Conservation (phyloP, 1,140 invertebrate genomes). For the Leptopilina clavipes region DNA sequence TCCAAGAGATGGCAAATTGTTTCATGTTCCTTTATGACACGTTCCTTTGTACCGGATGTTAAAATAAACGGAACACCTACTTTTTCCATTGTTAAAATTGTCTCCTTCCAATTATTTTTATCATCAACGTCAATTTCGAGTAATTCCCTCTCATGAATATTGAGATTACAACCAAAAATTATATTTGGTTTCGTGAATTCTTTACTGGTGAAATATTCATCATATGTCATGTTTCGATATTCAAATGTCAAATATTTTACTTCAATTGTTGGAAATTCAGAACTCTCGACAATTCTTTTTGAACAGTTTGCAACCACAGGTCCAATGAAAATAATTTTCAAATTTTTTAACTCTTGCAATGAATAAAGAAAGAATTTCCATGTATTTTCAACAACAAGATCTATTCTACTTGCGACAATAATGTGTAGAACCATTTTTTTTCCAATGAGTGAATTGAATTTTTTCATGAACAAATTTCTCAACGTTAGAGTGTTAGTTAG, state of each 20-base stretch:
- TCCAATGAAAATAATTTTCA: conserved; percentile 1
- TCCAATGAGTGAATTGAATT: background rate
- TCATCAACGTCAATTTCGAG: background rate
- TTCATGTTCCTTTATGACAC: background rate
- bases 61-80: background rate
- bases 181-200: background rate
- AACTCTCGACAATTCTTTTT: background rate
- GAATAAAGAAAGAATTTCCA: background rate
- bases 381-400: background rate
- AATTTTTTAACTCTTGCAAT: background rate
- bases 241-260: background rate
- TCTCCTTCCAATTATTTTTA: background rate
- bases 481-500: background rate
- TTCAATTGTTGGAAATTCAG: background rate
- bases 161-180: background rate
- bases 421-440: background rate
- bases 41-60: background rate
- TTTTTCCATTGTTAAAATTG: background rate
- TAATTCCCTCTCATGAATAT: background rate
- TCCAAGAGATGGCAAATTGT: background rate
- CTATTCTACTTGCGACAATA: background rate
- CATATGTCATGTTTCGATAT: background rate
- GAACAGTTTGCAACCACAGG: background rate
- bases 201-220: background rate
- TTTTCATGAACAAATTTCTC: background rate